phyloP scores from a whole-genome alignment of 1,140 invertebrate species.

The Agrypnia vestita region DNA sequence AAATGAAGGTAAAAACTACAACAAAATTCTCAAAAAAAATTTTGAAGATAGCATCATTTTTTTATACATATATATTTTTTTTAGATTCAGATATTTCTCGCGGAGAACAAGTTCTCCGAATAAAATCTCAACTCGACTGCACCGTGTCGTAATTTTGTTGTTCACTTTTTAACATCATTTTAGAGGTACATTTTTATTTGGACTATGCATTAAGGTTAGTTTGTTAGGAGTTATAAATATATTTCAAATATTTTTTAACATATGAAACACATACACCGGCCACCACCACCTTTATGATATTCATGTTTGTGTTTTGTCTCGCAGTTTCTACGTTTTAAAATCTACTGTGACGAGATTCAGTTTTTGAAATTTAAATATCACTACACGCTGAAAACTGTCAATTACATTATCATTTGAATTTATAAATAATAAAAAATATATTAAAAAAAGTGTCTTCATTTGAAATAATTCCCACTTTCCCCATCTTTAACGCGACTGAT shows the following conservation, averaged over 20 bases:
- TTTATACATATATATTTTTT: not conserved
- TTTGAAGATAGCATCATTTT: too few relatives aligned
- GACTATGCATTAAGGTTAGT: constrained; percentile 15
- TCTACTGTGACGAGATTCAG: constrained; percentile 19
- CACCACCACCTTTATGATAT: constrained; percentile 4
- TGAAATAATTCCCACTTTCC: too few relatives aligned
- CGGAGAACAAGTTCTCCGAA: not conserved
- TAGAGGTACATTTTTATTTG: constrained; percentile 2
- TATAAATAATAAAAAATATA: constrained; percentile 29
- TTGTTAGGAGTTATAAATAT: constrained; percentile 20
- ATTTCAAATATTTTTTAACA: constrained; percentile 28
- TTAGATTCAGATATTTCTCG: constrained; percentile 9
- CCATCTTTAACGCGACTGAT: too few relatives aligned
- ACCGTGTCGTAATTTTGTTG: not conserved
- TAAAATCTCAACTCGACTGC: not conserved
- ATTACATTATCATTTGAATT: constrained; percentile 30
- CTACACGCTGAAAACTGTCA: constrained; percentile 33
- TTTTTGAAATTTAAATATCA: constrained; percentile 31
- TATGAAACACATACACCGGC: not conserved
- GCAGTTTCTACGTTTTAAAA: not conserved
- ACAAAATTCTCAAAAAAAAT: not conserved
- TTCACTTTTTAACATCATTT: not conserved
- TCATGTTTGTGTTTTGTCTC: constrained; percentile 13
- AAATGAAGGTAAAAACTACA: not conserved
- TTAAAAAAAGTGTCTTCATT: not conserved